Evolutionary conservation across 2,888 invertebrate genomes (phyloP).

Genomic region (Coremacera marginata): DNA sequence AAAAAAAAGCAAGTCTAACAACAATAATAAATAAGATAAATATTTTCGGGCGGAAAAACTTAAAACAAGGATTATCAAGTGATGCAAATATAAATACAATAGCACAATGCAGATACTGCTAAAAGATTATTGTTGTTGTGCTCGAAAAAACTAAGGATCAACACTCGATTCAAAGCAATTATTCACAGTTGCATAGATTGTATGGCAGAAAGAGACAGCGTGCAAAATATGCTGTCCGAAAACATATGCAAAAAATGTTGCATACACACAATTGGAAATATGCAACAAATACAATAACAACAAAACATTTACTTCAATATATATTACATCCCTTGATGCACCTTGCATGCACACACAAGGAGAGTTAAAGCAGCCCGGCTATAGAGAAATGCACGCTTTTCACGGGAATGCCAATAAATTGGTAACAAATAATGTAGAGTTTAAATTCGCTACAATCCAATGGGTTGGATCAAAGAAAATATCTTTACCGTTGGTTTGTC

Average conservation of each 20-base stretch:
- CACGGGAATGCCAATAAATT: not conserved
- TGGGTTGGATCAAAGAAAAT: slow-evolving; percentile 29
- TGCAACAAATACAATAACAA: not conserved
- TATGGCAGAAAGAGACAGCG: not conserved
- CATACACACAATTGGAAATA: not conserved
- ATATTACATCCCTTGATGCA: too few species aligned
- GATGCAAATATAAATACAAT: slow-evolving; percentile 1
- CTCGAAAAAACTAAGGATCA: not conserved
- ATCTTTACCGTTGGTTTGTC: slow-evolving; percentile 25
- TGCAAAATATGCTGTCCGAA: not conserved
- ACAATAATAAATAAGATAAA: slow-evolving; percentile 28
- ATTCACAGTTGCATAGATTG: not conserved
- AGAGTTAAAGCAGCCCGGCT: slow-evolving; percentile 24
- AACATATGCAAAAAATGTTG: not conserved
- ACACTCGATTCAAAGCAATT: slow-evolving; percentile 15
- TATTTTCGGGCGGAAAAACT: slow-evolving; percentile 6
- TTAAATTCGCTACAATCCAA: not conserved
- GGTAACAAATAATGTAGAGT: not conserved
- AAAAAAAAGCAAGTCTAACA: slow-evolving; percentile 8
- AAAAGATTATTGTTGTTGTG: not conserved
- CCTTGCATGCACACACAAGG: too few species aligned
- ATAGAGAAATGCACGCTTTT: not conserved
- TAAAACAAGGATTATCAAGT: not conserved
- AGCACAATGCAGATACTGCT: not conserved
- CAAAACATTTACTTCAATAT: not conserved